Percentiles rank a stretch among this genome's conserved stretches.
These are phyloP conservation scores for Chaetura pelagica DNA, from an alignment of 2,113 vertebrate genomes.

Conservation along the genomic window DNA sequence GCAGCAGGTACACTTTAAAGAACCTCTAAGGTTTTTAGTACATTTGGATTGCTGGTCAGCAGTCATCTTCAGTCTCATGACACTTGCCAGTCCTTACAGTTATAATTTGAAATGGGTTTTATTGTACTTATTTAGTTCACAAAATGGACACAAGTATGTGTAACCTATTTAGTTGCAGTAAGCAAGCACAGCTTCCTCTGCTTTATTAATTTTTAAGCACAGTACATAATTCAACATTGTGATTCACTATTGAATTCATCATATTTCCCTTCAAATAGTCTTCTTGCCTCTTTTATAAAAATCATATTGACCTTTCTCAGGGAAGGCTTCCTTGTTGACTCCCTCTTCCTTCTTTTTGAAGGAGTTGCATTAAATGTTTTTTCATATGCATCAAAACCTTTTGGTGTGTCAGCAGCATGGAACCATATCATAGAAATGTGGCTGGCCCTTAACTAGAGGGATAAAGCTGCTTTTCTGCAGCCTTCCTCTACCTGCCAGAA, in stretches of 20 bases:
- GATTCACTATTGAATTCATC: background rate
- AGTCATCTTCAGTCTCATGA: background rate
- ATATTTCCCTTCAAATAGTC: background rate
- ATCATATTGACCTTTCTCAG: background rate
- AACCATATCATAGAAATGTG: background rate
- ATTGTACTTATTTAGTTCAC: conserved; percentile 52
- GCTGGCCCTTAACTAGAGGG: background rate
- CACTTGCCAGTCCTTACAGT: background rate
- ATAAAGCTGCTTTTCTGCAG: background rate
- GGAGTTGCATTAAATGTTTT: background rate
- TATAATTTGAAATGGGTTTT: background rate
- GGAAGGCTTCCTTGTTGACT: background rate
- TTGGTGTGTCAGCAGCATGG: background rate
- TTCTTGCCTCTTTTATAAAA: background rate
- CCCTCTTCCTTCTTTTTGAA: background rate
- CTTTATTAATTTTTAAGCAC: conserved; percentile 52
- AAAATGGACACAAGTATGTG: conserved; percentile 29
- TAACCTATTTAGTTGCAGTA: conserved; percentile 32
- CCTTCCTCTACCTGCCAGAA: background rate
- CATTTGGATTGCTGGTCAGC: background rate
- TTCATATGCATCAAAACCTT: background rate
- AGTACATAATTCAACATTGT: background rate
- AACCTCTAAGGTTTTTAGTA: background rate
- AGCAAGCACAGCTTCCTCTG: conserved; percentile 25
- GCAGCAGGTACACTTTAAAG: background rate